Base-by-base conservation (phyloP, 2,797 vertebrate species). In the Lycodopsis pacificus region DNA sequence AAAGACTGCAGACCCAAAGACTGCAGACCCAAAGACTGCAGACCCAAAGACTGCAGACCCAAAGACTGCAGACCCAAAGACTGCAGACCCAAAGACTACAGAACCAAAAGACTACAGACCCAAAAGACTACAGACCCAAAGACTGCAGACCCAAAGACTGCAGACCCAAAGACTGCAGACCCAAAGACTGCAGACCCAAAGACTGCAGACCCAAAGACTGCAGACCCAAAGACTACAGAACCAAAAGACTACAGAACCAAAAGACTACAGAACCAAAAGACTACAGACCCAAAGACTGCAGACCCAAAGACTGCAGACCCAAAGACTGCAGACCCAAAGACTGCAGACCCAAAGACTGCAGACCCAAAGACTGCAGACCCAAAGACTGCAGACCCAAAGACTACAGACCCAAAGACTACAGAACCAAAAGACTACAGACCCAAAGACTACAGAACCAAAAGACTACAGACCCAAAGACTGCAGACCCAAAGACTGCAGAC, bases 361-460 rank as follows among this genome's bases (percentile, higher is more conserved):
- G 69, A 73, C n/a, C 58, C 79, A 30, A 15, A 63, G 6, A 51
- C 42, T 25, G 27, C 30, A 30, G 4, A 30, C 4, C 30, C 30
- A 30, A 30, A 30, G 30, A 30, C 30, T 4, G 5, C 30, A 30
- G 4, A 30, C 4, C 3, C 27, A 27, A 27, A 27, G 27, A 27
- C 27, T 27, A 27, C 27, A 27, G 27, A 3, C 4, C n/a, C 4
- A 38, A 75, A 36, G n/a, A 19, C 63, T 65, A 57, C n/a, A 70
- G 69, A 73, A 9, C 20, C 62, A 30, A 73, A 30, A 30, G n/a
- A 19, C 63, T 68, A 57, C n/a, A 70, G 69, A 73, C n/a, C 62
- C 79, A 30, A 19, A 63, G 0, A 51, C 42, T 30, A 30, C 3
- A 27, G 27, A 27, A 0, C 27, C 27, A 0, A 27, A 3, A 27